These are phyloP conservation scores for Chaetura pelagica DNA, from an alignment of 2,113 vertebrate species.

Conservation along the genomic window DNA sequence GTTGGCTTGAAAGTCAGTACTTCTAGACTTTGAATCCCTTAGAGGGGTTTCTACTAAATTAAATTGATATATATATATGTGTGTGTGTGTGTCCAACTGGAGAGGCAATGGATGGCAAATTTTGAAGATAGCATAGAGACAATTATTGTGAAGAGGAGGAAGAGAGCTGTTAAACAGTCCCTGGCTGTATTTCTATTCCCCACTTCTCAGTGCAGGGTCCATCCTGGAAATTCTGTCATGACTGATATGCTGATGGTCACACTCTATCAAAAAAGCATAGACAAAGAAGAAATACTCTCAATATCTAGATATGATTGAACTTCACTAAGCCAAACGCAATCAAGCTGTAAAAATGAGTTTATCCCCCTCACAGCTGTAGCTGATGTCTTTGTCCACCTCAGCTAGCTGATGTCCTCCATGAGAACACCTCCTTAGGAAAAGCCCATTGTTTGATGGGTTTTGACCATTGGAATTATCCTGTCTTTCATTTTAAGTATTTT, in stretches of 20 bases:
- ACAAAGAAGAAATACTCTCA: background rate
- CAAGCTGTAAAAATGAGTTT: background rate
- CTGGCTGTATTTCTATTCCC: background rate
- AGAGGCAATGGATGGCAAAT: background rate
- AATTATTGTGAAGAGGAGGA: background rate
- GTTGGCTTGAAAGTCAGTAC: background rate
- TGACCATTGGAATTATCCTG: background rate
- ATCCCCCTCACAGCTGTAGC: background rate
- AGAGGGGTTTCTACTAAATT: background rate
- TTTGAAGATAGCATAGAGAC: background rate
- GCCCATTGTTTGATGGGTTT: background rate
- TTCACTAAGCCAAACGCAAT: background rate
- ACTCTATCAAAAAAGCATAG: background rate
- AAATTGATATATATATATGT: background rate
- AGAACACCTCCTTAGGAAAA: background rate
- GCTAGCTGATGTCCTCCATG: background rate
- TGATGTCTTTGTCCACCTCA: background rate
- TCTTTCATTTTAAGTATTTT: background rate
- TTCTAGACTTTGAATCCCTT: background rate
- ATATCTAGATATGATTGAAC: background rate
- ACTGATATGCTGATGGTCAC: background rate
- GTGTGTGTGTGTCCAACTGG: background rate
- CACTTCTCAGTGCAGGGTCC: background rate
- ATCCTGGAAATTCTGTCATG: background rate
- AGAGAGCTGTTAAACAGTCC: background rate